These are phyloP conservation scores for Oophaga pumilio DNA, from an alignment of 2,113 vertebrate genomes.

Conservation along the genomic window DNA sequence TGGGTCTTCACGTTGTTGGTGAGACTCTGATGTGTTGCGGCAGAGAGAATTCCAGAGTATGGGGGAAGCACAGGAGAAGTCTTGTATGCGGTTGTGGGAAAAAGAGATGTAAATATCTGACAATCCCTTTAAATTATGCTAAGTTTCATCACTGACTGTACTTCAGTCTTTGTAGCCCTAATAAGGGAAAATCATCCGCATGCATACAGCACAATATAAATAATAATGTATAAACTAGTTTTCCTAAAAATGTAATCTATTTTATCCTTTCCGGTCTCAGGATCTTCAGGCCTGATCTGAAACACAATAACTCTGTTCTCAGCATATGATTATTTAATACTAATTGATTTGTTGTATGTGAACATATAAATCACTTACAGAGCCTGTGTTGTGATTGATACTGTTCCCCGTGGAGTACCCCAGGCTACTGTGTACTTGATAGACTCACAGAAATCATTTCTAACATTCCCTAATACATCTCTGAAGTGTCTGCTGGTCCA, in stretches of 20 bases:
- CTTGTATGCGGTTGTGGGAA: too few relatives aligned
- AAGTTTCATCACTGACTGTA: neutral
- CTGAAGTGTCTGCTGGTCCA: conserved; percentile 20
- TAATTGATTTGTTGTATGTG: conserved; percentile 43
- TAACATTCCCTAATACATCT: conserved; percentile 22
- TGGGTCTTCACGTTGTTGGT: too few relatives aligned
- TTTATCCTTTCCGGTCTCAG: conserved; percentile 1
- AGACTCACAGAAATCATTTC: conserved; percentile 11
- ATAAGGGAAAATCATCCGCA: neutral
- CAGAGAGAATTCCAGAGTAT: too few relatives aligned
- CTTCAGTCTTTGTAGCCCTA: neutral
- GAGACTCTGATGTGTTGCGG: too few relatives aligned
- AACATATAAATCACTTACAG: conserved; percentile 44
- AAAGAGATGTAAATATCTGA: too few relatives aligned
- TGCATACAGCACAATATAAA: neutral
- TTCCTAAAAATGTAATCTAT: neutral
- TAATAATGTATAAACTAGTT: neutral
- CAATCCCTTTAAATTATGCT: too few relatives aligned
- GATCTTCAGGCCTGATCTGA: conserved; percentile 14
- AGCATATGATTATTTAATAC: conserved; percentile 39
- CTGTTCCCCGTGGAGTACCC: conserved; percentile 36
- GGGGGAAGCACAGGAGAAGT: too few relatives aligned
- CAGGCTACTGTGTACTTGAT: conserved; percentile 44
- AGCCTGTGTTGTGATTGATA: conserved; percentile 48
- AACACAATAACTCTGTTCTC: neutral